Evolutionary conservation across 53 echinoderm and acorn worm genomes (phyloP).

Genomic region (Luidia sarsii): DNA sequence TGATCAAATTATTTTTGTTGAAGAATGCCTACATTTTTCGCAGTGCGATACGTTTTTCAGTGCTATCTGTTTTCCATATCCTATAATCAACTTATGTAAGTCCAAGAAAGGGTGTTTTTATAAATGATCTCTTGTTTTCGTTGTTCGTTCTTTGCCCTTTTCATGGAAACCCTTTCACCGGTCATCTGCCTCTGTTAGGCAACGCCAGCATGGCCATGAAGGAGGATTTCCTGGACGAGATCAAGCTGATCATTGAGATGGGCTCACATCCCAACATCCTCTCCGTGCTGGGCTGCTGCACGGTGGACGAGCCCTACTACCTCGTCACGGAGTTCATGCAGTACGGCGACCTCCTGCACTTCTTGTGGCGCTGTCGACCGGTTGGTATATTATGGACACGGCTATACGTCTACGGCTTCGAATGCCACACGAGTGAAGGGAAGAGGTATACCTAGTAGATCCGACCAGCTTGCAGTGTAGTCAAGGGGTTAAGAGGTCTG

Average conservation of each 20-base stretch:
- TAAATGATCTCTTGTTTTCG: too few relatives aligned
- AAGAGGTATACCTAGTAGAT: neutral
- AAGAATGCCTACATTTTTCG: too few relatives aligned
- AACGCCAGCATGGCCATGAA: slow-evolving; percentile 82
- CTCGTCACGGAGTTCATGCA: slow-evolving; percentile 92
- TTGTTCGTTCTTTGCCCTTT: too few relatives aligned
- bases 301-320: slow-evolving; percentile 85
- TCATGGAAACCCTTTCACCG: too few relatives aligned
- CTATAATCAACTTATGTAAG: too few relatives aligned
- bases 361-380: slow-evolving; percentile 87
- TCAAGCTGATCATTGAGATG: slow-evolving; percentile 88
- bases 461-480: too few relatives aligned
- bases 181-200: slow-evolving; percentile 49
- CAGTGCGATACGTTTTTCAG: too few relatives aligned
- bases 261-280: slow-evolving; percentile 93
- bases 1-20: too few relatives aligned
- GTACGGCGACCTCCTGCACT: slow-evolving; percentile 94
- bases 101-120: too few relatives aligned
- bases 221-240: slow-evolving; percentile 90
- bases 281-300: slow-evolving; percentile 86
- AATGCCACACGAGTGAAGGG: neutral
- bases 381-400: slow-evolving; percentile 25
- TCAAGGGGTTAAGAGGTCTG: too few relatives aligned
- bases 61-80: too few relatives aligned
- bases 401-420: neutral